These are phyloP conservation scores for Etheostoma cragini DNA, from an alignment of 2,113 vertebrate species.

Conservation along the genomic window DNA sequence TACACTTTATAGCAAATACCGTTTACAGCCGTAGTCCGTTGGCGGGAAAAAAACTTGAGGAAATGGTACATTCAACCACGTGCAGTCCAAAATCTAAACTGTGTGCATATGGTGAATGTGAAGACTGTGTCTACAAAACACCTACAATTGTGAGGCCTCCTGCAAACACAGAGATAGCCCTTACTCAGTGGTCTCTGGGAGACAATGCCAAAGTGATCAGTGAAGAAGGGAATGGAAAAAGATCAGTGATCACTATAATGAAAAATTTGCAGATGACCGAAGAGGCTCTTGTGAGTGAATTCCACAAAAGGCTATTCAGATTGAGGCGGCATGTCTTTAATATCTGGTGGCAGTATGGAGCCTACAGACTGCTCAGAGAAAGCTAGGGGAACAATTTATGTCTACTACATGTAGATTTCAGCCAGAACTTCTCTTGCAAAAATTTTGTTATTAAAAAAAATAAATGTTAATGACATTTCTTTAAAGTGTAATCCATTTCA, in stretches of 20 bases:
- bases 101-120: too few species aligned
- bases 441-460: too few species aligned
- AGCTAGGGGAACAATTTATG: too few species aligned
- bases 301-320: too few species aligned
- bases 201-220: constrained; percentile 11
- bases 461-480: too few species aligned
- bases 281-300: too few species aligned
- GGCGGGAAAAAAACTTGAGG: neutral
- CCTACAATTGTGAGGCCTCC: too few species aligned
- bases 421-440: too few species aligned
- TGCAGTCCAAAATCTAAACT: constrained; percentile 10
- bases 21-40: constrained; percentile 9
- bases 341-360: neutral
- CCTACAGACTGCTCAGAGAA: neutral
- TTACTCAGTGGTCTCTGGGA: constrained; percentile 27
- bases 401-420: too few species aligned
- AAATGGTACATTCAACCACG: constrained; percentile 6
- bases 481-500: too few species aligned
- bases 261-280: neutral
- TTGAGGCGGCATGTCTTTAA: neutral
- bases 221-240: neutral
- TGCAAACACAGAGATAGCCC: constrained; percentile 7
- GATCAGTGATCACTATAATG: neutral
- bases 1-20: neutral
- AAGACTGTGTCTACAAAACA: too few species aligned